phyloP scores from a whole-genome alignment of 2,888 invertebrate genomes.

The Cylindroiulus punctatus region DNA sequence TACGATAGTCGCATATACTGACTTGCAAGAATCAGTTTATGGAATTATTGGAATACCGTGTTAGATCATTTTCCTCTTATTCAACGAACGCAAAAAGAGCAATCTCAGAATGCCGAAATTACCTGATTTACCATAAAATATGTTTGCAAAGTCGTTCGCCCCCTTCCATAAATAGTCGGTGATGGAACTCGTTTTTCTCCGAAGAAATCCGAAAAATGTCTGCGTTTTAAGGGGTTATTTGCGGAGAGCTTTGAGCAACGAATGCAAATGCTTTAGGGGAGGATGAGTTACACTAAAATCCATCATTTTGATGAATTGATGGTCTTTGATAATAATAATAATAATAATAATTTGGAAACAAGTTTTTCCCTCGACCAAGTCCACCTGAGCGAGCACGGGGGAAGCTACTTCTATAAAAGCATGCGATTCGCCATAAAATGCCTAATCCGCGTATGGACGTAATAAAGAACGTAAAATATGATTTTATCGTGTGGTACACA shows the following conservation, averaged over 20 bases:
- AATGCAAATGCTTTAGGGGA: not conserved
- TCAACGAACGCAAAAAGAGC: not conserved
- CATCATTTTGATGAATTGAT: conserved; percentile 34
- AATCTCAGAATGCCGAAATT: not conserved
- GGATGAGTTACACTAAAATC: conserved; percentile 8
- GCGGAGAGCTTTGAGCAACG: too few species aligned
- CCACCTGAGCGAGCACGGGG: not conserved
- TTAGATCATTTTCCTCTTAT: not conserved
- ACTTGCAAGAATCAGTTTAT: not conserved
- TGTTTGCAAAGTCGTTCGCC: not conserved
- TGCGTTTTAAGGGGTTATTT: too few species aligned
- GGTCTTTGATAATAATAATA: conserved; percentile 9
- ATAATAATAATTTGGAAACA: conserved; percentile 6
- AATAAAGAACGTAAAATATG: conserved; percentile 25
- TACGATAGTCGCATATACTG: too few species aligned
- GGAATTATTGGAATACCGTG: not conserved
- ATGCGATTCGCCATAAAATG: not conserved
- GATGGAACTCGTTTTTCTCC: not conserved
- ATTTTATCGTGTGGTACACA: conserved; percentile 34
- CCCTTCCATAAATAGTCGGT: not conserved
- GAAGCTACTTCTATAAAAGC: not conserved
- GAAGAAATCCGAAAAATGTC: conserved; percentile 4
- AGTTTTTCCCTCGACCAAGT: not conserved
- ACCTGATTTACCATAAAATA: not conserved
- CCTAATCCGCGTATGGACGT: not conserved